Conservation (phyloP, 1,140 invertebrate species). For the Dolichoris vasculosae region DNA sequence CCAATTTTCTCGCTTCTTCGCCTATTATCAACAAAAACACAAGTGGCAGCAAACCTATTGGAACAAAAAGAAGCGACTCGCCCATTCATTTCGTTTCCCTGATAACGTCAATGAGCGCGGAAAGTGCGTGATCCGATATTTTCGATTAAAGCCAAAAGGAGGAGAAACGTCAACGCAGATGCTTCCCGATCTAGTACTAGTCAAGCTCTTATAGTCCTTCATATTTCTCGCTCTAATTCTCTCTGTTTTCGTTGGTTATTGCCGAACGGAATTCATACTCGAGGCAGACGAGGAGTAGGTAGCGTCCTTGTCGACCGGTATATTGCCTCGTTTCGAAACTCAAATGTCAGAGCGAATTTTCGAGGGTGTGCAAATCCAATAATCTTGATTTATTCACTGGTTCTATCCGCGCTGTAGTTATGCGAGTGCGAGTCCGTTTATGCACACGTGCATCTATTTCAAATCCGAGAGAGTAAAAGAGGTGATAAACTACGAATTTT, state of each 20-base stretch:
- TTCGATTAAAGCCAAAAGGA: slow-evolving; percentile 57
- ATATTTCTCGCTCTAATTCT: background rate
- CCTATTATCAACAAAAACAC: no score
- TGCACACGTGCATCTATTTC: slow-evolving; percentile 24
- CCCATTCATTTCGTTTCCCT: background rate
- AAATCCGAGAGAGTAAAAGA: background rate
- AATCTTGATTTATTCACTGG: slow-evolving; percentile 47
- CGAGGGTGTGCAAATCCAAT: slow-evolving; percentile 38
- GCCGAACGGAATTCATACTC: background rate
- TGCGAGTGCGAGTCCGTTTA: slow-evolving; percentile 3
- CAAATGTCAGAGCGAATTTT: slow-evolving; percentile 31
- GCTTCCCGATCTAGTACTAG: background rate
- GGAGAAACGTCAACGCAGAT: slow-evolving; percentile 28
- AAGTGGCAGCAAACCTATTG: background rate
- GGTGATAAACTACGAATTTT: slow-evolving; percentile 15
- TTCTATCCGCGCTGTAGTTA: background rate
- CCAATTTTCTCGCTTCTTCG: no score
- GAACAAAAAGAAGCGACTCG: background rate
- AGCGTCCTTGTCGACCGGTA: slow-evolving; percentile 10
- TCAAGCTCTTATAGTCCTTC: background rate
- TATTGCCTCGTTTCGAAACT: slow-evolving; percentile 7
- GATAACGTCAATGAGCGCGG: background rate
- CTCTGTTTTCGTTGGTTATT: slow-evolving; percentile 8
- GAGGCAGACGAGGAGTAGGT: background rate
- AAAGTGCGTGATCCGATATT: slow-evolving; percentile 51